These are phyloP conservation scores for Acronicta aceris DNA, from an alignment of 2,888 invertebrate species.

Conservation along the genomic window DNA sequence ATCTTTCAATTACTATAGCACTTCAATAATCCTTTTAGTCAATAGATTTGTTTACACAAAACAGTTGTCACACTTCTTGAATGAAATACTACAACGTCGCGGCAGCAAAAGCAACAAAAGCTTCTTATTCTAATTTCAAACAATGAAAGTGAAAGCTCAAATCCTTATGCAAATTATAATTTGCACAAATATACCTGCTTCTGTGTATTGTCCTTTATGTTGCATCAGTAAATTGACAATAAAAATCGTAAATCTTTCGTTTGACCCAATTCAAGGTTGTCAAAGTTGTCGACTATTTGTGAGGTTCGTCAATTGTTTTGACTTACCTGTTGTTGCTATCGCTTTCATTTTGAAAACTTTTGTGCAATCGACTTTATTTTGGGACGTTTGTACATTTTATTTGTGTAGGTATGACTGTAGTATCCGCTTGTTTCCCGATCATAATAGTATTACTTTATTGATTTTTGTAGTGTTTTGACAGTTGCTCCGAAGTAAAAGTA, in stretches of 20 bases:
- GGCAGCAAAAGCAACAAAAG: slow-evolving; percentile 61
- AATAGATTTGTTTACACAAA: slow-evolving; percentile 38
- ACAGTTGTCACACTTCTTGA: slow-evolving; percentile 34
- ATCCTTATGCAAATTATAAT: slow-evolving; percentile 78
- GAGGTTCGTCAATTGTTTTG: slow-evolving; percentile 59
- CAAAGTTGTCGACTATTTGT: slow-evolving; percentile 56
- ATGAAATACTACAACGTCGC: slow-evolving; percentile 43
- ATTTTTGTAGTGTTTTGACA: too few relatives aligned
- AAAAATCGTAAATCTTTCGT: slow-evolving; percentile 74
- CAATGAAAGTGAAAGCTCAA: slow-evolving; percentile 83
- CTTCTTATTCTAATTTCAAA: slow-evolving; percentile 67
- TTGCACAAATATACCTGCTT: slow-evolving; percentile 74
- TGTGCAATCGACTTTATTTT: slow-evolving; percentile 25
- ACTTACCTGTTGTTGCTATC: slow-evolving; percentile 70
- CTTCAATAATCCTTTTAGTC: slow-evolving; percentile 6
- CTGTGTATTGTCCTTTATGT: slow-evolving; percentile 57
- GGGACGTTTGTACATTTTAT: not conserved
- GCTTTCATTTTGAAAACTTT: slow-evolving; percentile 16
- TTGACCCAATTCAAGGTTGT: slow-evolving; percentile 72
- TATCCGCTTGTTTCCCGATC: too few relatives aligned
- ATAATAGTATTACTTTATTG: too few relatives aligned
- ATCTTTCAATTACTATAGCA: slow-evolving; percentile 1
- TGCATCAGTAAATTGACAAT: slow-evolving; percentile 77
- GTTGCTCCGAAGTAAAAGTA: too few relatives aligned
- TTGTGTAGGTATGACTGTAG: not conserved